phyloP scores from a whole-genome alignment of 2,797 vertebrate genomes.

The Yasuhikotakia modesta region DNA sequence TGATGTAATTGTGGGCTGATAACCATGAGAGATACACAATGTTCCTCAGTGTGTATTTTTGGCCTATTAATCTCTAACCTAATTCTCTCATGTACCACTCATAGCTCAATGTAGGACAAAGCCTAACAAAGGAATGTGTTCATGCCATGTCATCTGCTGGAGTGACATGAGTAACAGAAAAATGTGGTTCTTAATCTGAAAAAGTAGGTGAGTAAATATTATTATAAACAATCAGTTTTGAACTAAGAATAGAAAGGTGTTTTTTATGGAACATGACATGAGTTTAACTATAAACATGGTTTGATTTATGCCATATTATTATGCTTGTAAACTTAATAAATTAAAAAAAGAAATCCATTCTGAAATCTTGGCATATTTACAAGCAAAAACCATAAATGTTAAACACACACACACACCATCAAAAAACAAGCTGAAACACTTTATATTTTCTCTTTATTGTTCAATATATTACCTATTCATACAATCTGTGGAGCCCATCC shows the following conservation, averaged over 20 bases:
- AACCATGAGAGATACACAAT: constrained; percentile 22
- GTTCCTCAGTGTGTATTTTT: constrained; percentile 30
- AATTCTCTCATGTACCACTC: constrained; percentile 57
- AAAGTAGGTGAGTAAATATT: background rate
- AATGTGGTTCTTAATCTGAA: constrained; percentile 55
- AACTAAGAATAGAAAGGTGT: background rate
- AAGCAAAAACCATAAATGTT: background rate
- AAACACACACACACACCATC: background rate
- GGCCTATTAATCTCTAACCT: constrained; percentile 44
- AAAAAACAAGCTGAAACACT: constrained; percentile 20
- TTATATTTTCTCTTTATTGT: constrained; percentile 54
- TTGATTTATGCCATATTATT: background rate
- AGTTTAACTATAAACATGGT: background rate
- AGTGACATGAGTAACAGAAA: constrained; percentile 43
- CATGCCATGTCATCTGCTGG: constrained; percentile 47
- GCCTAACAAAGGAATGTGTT: constrained; percentile 42
- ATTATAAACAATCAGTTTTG: background rate
- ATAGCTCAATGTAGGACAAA: constrained; percentile 47
- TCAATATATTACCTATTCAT: constrained; percentile 62
- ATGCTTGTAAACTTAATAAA: background rate
- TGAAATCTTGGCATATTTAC: background rate
- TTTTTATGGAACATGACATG: background rate
- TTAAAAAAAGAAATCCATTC: background rate
- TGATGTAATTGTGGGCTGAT: constrained; percentile 31
- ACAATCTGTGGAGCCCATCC: constrained; percentile 59